phyloP scores from a whole-genome alignment of 2,888 invertebrate genomes.

The Noctua fimbriata region DNA sequence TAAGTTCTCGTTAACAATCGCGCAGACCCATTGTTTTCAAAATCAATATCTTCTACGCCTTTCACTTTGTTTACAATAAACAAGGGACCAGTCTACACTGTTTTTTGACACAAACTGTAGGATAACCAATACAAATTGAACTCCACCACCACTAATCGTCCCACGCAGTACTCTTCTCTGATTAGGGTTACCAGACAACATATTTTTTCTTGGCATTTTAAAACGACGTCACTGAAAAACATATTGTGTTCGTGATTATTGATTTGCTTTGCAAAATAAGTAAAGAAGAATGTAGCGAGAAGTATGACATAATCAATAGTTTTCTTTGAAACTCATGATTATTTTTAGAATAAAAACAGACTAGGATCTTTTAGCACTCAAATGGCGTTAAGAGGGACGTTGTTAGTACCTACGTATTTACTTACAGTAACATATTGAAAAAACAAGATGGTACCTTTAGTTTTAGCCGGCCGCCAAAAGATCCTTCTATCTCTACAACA shows the following conservation, averaged over 20 bases:
- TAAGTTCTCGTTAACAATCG: slow-evolving; percentile 16
- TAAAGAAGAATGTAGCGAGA: not conserved
- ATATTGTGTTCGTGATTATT: not conserved
- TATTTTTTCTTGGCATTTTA: not conserved
- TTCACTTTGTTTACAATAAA: slow-evolving; percentile 7
- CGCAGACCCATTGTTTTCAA: slow-evolving; percentile 25
- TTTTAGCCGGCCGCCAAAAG: not conserved
- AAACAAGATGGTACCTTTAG: not conserved
- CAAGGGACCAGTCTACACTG: not conserved
- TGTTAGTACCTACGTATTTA: not conserved
- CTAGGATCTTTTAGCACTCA: not conserved
- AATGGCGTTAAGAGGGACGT: not conserved
- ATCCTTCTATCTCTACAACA: not conserved
- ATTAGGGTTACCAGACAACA: not conserved
- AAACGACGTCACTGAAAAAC: not conserved
- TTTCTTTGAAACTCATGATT: not conserved
- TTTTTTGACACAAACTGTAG: not conserved
- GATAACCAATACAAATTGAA: slow-evolving; percentile 3
- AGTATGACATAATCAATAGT: not conserved
- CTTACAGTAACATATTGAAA: not conserved
- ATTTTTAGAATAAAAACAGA: not conserved
- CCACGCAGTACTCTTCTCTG: not conserved
- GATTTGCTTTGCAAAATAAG: not conserved
- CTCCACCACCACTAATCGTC: not conserved
- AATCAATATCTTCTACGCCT: slow-evolving; percentile 24